Evolutionary conservation across 53 echinoderm and acorn worm genomes (phyloP), one percentile per base, ranked within the genome.

Genomic region (Crossaster papposus): DNA sequence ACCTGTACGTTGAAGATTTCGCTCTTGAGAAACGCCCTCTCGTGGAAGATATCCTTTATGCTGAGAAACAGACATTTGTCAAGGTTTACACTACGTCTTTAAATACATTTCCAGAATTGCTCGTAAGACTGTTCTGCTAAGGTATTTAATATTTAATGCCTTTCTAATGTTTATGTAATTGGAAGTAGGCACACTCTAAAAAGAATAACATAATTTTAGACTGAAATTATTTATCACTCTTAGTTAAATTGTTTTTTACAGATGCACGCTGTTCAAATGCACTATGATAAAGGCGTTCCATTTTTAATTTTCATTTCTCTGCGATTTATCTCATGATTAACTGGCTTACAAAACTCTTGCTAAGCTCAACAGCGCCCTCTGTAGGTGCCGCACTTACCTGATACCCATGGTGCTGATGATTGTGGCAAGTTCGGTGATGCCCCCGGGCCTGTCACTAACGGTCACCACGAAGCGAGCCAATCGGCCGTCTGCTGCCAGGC

Each of bases 1-100:
- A 96, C 97, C 94, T 99, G 99, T 13, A 99, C 99, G 81, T 95
- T 94, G 81, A 96, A 98, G 33, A 98, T 96, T 90, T 94, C 99
- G 93, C 94, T 96, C 91, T 93, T 98, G 90, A 98, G 75, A 85
- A 94, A 98, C 23, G 99, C 99, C 52, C 99, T 90, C 88, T 99
- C 99, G 70, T 99, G 96, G 72, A 94, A 92, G 20, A 96, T 98
- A 74, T 99, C 96, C 83, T 99, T 99, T 64, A 99, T 94, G 50
- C 99, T 96, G 93, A 18, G 62, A 85, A 74, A 54, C 50, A 64
- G 87, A 55, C 15, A 28, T 36, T 10, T 15, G 26, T 17, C 17
- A 36, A 79, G 3, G 14, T 74, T 33, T 58, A 44, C 44, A 44
- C 44, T 44, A 44, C 44, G 5, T 44, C 44, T 44, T 44, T 7